Percentiles rank a stretch among this genome's conserved stretches.
Conservation (phyloP, 2,888 invertebrate species). For the Andrena bicolor region DNA sequence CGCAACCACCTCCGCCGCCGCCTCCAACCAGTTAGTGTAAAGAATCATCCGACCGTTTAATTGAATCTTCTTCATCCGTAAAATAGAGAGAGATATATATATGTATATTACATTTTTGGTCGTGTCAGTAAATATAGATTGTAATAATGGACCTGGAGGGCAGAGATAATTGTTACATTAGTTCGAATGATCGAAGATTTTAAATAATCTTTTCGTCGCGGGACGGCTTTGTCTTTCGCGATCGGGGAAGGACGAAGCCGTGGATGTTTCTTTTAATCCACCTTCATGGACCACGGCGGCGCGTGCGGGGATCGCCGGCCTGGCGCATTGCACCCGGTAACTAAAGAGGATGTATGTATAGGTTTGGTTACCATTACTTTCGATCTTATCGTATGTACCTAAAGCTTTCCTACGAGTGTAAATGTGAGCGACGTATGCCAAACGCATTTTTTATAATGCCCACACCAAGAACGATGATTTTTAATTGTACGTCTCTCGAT, state of each 20-base stretch:
- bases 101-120: constrained; percentile 8
- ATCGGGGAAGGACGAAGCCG: constrained; percentile 5
- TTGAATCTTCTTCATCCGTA: constrained; percentile 52
- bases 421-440: constrained; percentile 46
- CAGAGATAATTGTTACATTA: constrained; percentile 20
- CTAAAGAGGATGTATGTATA: background rate
- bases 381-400: constrained; percentile 25
- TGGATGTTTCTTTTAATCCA: constrained; percentile 29
- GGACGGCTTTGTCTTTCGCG: constrained; percentile 20
- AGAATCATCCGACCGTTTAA: constrained; percentile 39
- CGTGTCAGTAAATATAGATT: constrained; percentile 21
- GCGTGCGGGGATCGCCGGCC: constrained; percentile 18
- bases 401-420: constrained; percentile 46
- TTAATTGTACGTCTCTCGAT: constrained; percentile 35
- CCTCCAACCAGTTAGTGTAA: constrained; percentile 84
- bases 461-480: constrained; percentile 35
- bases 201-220: constrained; percentile 15
- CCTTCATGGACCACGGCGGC: constrained; percentile 18
- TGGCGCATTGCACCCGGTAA: background rate
- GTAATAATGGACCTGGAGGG: constrained; percentile 24
- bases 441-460: constrained; percentile 54
- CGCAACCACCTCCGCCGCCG: constrained; percentile 91
- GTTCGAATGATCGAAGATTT: constrained; percentile 30
- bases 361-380: constrained; percentile 55
- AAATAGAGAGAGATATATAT: constrained; percentile 43